Evolutionary conservation across 2,888 invertebrate species (phyloP), one percentile per base, ranked within the genome.

Genomic region (Fragum sueziense): DNA sequence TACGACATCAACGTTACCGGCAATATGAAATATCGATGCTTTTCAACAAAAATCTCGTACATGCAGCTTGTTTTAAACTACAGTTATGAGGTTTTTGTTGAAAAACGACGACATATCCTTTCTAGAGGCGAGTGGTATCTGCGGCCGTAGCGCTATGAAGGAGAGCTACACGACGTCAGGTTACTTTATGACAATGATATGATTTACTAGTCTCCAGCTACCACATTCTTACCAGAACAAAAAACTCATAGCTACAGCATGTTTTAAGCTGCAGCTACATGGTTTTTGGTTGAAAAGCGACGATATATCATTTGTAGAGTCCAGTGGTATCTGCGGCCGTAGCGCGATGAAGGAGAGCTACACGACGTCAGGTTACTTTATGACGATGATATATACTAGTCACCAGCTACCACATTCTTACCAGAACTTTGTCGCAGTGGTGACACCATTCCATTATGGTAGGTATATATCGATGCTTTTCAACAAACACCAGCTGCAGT

Each of bases 371-470:
- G 7, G 52, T 0, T 62, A 70, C 57, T 69, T 72, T n/a, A 57
- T 81, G 25, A 77, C 81, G 11, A 25, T 81, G 29, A 27, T 27
- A 22, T 81, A 62, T 52, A 33, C 20, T 0, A 74, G 71, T 6
- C 31, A 17, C 34, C 17, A 29, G 0, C 33, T 74, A 0, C 47
- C 57, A 6, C 14, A 33, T 2, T 29, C 61, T 0, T 41, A 59
- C 29, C 72, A 81, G 34, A 52, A 69, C 41, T 81, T 81, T 51
- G 75, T 71, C 25, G 77, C 77, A 7, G 70, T 81, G 33, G 68
- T 81, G 17, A 81, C 81, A 33, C 81, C 81, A 3, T 81, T 62
- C 33, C 81, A 81, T 22, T 22, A 29, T n/a, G 76, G 80, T 77
- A 34, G n/a, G 70, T 47, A 27, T 47, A 20, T 7, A 52, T 37